Evolutionary conservation across 1,140 invertebrate genomes (phyloP), one percentile per base, ranked within the genome.

Genomic region (Schlechtendalia chinensis): DNA sequence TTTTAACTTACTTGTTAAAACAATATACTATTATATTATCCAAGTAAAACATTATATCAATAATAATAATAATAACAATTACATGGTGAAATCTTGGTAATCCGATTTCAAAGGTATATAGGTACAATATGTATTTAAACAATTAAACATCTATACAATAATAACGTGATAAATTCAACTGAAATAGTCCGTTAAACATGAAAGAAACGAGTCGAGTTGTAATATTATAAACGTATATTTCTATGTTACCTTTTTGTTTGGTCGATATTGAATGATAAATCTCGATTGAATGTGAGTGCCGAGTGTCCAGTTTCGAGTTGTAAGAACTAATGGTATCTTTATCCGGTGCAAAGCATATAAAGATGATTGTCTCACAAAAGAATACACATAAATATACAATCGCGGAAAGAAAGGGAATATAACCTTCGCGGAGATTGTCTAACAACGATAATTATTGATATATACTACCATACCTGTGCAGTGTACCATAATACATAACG

Each of bases 371-470:
- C 22, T 17, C 67, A 69, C 67, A 69, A 69, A 69, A 39, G 47
- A 39, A 39, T 39, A 69, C 39, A 69, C 45, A 69, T 12, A 16
- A 17, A 4, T 8, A 8, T 4, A 50, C 22, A 50, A 50, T 69
- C 16, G 8, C 22, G 45, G 22, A 69, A 69, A 69, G 67, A 69
- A 69, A 50, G 67, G 67, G 67, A 69, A 69, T 16, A 24, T 50
- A 50, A 69, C 67, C 67, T 69, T 69, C 67, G 3, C n/a, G 22
- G 67, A 69, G 67, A 69, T 69, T 69, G 67, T 69, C 16, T 69
- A 69, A 69, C 50, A 69, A 69, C 29, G 24, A 47, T 50, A 39
- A 69, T 69, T 69, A 69, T 69, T 69, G 45, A 69, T 69, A 50
- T 69, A 69, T 69, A 50, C 14, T 69, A 50, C 14, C 67, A 27